Evolutionary conservation across 1,140 invertebrate genomes (phyloP).

Genomic region (Camponotus floridanus): DNA sequence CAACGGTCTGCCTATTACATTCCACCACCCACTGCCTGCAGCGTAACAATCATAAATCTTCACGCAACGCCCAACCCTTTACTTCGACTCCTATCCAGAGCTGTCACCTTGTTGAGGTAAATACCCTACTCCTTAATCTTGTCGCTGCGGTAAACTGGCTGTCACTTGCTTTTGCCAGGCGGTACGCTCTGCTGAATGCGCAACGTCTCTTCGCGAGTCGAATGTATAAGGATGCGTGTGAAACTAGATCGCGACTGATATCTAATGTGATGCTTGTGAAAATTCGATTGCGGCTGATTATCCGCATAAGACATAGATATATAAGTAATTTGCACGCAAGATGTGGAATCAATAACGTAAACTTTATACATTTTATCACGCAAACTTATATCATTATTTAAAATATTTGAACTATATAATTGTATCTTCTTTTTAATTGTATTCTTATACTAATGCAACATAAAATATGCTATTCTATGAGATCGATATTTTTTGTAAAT

Average conservation of each 20-base stretch:
- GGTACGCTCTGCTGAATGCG: conserved; percentile 50
- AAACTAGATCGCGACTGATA: conserved; percentile 35
- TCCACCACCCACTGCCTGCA: conserved; percentile 63
- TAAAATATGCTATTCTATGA: not conserved
- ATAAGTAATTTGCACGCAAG: not conserved
- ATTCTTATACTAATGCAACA: too few relatives aligned
- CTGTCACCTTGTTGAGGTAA: conserved; percentile 76
- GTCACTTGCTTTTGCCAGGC: conserved; percentile 66
- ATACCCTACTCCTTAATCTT: conserved; percentile 76
- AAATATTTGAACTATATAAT: too few relatives aligned
- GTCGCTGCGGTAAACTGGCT: conserved; percentile 68
- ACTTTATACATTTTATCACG: too few relatives aligned
- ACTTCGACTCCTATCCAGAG: conserved; percentile 69
- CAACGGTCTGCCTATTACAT: conserved; percentile 75
- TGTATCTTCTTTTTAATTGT: not conserved
- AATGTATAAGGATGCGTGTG: not conserved
- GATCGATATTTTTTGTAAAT: not conserved
- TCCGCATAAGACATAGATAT: not conserved
- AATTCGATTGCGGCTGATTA: conserved; percentile 25
- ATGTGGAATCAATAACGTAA: not conserved
- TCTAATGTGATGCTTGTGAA: conserved; percentile 39
- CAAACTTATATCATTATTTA: too few relatives aligned
- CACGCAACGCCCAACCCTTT: conserved; percentile 59
- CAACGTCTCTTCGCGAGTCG: conserved; percentile 51
- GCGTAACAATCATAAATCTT: conserved; percentile 77